Conservation (phyloP, 2,113 vertebrate species). For the Myotis yumanensis region DNA sequence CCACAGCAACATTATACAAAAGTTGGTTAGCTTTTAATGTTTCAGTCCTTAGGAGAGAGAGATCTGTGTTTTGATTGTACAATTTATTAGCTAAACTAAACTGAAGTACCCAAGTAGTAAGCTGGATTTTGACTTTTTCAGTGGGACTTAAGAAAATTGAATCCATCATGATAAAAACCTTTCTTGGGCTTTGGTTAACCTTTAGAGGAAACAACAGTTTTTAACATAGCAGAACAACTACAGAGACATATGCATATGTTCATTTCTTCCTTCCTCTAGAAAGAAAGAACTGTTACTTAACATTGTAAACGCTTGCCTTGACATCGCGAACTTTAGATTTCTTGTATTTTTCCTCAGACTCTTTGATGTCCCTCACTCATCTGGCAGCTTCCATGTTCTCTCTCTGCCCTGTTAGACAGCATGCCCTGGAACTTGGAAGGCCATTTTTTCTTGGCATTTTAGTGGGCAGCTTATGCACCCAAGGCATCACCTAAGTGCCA, state of each 20-base stretch:
- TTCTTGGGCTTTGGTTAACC: background rate
- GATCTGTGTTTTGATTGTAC: conserved; percentile 30
- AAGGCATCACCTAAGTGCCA: conserved; percentile 84
- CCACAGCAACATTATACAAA: background rate
- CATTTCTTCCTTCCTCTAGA: background rate
- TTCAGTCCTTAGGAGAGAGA: conserved; percentile 25
- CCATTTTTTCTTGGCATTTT: conserved; percentile 74
- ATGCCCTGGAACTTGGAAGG: conserved; percentile 67
- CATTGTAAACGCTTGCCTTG: background rate
- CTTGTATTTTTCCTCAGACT: background rate
- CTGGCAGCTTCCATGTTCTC: background rate
- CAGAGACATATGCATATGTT: background rate
- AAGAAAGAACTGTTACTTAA: background rate
- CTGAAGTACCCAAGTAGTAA: background rate
- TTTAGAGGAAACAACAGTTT: conserved; percentile 21
- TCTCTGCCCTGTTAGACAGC: conserved; percentile 9
- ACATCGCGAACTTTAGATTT: background rate
- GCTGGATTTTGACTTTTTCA: background rate
- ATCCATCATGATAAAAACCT: background rate
- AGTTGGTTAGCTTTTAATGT: background rate
- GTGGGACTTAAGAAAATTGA: background rate
- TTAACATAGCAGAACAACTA: background rate
- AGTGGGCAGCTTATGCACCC: conserved; percentile 78
- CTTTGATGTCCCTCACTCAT: background rate
- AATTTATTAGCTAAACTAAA: conserved; percentile 15